Evolutionary conservation across 2,888 invertebrate genomes (phyloP).

Genomic region (Panzeria rudis): DNA sequence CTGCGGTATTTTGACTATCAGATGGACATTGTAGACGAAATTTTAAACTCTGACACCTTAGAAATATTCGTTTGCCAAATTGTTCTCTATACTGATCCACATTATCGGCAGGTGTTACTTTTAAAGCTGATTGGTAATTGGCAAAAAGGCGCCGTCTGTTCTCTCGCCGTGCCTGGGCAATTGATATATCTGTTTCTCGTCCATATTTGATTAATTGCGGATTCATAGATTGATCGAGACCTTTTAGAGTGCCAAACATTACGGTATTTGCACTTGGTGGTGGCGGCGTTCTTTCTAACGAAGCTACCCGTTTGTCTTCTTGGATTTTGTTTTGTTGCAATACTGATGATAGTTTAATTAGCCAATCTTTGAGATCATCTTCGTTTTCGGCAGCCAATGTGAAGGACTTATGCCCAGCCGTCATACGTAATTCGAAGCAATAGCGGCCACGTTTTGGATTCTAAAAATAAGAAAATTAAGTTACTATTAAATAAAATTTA

Average conservation of each 20-base stretch:
- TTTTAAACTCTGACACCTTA: conserved; percentile 92
- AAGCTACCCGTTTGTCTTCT: conserved; percentile 90
- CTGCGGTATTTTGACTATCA: conserved; percentile 86
- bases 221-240: conserved; percentile 95
- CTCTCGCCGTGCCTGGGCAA: conserved; percentile 92
- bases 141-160: conserved; percentile 91
- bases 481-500: too few relatives aligned
- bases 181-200: conserved; percentile 94
- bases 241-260: conserved; percentile 92
- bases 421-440: conserved; percentile 95
- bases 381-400: conserved; percentile 94
- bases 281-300: conserved; percentile 86
- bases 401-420: conserved; percentile 93
- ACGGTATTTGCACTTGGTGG: conserved; percentile 87
- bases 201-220: conserved; percentile 95
- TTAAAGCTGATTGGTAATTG: conserved; percentile 85
- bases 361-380: conserved; percentile 92
- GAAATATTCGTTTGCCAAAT: conserved; percentile 93
- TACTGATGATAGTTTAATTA: conserved; percentile 91
- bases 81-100: conserved; percentile 93
- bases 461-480: conserved; percentile 81
- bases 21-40: conserved; percentile 89
- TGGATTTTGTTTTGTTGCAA: conserved; percentile 92
- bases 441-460: conserved; percentile 93
- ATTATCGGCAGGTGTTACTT: conserved; percentile 84